A percentile compares a stretch with the other conserved stretches of the same genome.
Conservation (phyloP, 1,140 invertebrate genomes). For the Plectus sambesii region DNA sequence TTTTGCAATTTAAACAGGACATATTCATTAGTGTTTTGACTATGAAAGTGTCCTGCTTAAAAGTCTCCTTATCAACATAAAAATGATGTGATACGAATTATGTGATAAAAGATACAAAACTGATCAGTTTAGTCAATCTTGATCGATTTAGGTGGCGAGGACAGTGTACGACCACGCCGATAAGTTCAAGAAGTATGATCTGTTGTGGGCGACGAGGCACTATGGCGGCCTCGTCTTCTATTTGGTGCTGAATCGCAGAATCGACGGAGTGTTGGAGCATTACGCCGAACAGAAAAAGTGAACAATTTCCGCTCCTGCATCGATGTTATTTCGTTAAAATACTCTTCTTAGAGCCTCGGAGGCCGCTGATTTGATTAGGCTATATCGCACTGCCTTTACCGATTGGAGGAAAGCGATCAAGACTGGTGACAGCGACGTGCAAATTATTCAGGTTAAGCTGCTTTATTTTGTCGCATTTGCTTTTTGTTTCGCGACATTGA, state of each 20-base stretch:
- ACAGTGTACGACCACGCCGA: constrained; percentile 67
- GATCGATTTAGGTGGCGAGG: constrained; percentile 56
- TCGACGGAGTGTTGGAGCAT: constrained; percentile 67
- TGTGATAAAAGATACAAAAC: too few relatives aligned
- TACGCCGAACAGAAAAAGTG: constrained; percentile 55
- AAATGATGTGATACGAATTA: too few relatives aligned
- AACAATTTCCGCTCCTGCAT: constrained; percentile 15
- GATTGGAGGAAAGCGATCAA: constrained; percentile 24
- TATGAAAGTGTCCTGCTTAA: too few relatives aligned
- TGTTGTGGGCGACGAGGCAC: constrained; percentile 74
- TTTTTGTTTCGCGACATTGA: too few relatives aligned
- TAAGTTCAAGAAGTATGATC: constrained; percentile 58
- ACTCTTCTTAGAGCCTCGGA: constrained; percentile 11
- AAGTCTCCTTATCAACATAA: too few relatives aligned
- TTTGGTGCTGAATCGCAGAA: constrained; percentile 64
- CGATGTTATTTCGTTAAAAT: background rate
- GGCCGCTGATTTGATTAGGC: constrained; percentile 19
- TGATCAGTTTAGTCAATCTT: too few relatives aligned
- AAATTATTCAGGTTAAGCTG: constrained; percentile 7
- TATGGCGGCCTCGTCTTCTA: constrained; percentile 81
- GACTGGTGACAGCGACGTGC: constrained; percentile 3
- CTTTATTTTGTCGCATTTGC: too few relatives aligned
- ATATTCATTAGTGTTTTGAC: too few relatives aligned
- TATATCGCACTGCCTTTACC: constrained; percentile 20
- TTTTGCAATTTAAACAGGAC: too few relatives aligned